Base-by-base conservation (phyloP, 2,797 vertebrate genomes). In the Spinus pinus region DNA sequence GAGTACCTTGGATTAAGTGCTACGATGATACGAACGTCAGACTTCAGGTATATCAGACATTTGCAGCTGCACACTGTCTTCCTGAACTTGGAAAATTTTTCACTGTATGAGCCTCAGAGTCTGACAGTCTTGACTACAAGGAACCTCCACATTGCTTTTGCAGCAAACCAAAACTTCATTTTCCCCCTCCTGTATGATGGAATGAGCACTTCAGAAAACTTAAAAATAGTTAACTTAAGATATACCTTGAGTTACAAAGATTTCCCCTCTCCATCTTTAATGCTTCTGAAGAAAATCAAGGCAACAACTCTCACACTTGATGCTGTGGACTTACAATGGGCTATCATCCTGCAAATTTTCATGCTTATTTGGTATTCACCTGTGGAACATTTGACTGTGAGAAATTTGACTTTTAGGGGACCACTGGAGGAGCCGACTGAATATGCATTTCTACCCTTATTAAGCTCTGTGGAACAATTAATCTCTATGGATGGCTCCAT, bases 141-240 rank as follows among this genome's bases (percentile, higher is more conserved):
- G 37, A 98, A 35, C 71, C 96, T 99, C 60, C 86, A 98, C 10
- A 92, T 98, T 31, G 56, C 84, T 64, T 96, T 98, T 58, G 93
- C 96, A 50, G 64, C 66, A 41, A 60, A 90, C 47, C 73, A 22
- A 39, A 60, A 42, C 67, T 99, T 86, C 95, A 83, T 9, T 66
- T 97, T 80, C 67, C 33, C 20, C 25, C 97, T 44, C 41, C 69
- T 82, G 97, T 99, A 93, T 42, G 97, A 54, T 94, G 98, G 85
- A 96, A 88, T 23, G 90, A 58, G 65, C 12, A 16, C 79, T 16
- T 98, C 98, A 93, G 88, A 54, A 75, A 96, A 96, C 54, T 95
- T 99, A 50, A 97, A 98, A 81, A 86, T 99, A 39, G 98, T 93
- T 42, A 97, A 98, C 73, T 41, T 99, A 75, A 90, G 9, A 58